Evolutionary conservation across 1,140 invertebrate species (phyloP).

Genomic region (Ceratina australensis): DNA sequence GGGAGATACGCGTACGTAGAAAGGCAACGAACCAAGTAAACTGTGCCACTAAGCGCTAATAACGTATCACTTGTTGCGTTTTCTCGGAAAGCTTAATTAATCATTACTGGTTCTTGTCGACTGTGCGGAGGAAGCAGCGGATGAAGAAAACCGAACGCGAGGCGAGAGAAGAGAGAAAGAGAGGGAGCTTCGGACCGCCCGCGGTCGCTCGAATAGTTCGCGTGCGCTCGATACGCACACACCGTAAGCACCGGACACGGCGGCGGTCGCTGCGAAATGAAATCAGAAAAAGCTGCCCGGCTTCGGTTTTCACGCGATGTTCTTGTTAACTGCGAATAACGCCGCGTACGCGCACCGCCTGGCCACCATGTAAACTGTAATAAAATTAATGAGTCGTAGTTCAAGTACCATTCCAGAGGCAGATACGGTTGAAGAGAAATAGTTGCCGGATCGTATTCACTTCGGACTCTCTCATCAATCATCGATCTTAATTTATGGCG

Average conservation of each 20-base stretch:
- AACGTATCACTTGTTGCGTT: conserved; percentile 74
- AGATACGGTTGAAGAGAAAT: not conserved
- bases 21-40: conserved; percentile 61
- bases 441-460: not conserved
- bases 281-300: conserved; percentile 44
- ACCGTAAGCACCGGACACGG: not conserved
- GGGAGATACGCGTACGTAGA: not conserved
- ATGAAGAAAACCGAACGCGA: not conserved
- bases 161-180: not conserved
- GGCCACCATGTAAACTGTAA: not conserved
- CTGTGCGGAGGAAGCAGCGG: not conserved
- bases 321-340: not conserved
- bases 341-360: conserved; percentile 3
- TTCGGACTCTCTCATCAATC: not conserved
- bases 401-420: not conserved
- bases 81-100: conserved; percentile 77
- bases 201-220: conserved; percentile 11
- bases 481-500: not conserved
- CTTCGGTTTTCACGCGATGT: conserved; percentile 40
- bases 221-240: conserved; percentile 14
- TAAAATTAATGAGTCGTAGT: conserved; percentile 5
- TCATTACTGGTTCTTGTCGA: conserved; percentile 58
- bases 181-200: conserved; percentile 35
- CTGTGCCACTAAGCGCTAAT: conserved; percentile 73
- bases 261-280: not conserved